These are phyloP conservation scores for Rhinella marina DNA, from an alignment of 2,797 vertebrate genomes.

Conservation along the genomic window DNA sequence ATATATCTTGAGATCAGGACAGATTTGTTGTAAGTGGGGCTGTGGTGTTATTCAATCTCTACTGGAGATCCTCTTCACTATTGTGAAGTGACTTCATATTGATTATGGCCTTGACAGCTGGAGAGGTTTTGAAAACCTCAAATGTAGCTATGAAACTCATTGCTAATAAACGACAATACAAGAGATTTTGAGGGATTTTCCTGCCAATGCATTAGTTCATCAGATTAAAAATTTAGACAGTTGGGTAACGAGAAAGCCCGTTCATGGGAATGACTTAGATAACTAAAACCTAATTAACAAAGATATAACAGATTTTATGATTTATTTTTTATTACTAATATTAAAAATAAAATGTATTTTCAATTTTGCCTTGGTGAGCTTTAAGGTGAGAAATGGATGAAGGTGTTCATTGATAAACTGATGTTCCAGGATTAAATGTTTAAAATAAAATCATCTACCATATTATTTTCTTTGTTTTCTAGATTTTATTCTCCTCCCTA, in stretches of 20 bases:
- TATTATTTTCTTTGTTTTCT: conserved; percentile 66
- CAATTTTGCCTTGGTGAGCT: background rate
- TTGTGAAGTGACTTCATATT: background rate
- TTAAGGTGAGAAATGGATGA: background rate
- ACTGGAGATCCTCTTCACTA: conserved; percentile 1
- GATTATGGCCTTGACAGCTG: background rate
- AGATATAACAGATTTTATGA: background rate
- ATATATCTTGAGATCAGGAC: conserved; percentile 11
- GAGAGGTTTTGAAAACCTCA: background rate
- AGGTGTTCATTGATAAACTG: no score
- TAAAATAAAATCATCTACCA: background rate
- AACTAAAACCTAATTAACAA: background rate
- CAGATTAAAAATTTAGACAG: background rate
- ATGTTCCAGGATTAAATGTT: no score
- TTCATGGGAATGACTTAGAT: background rate
- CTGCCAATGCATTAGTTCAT: background rate
- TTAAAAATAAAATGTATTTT: background rate
- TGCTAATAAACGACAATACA: background rate
- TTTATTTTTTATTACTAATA: background rate
- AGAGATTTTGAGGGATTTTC: background rate
- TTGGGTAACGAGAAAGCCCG: background rate
- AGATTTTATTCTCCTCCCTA: conserved; percentile 98
- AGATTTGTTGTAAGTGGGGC: background rate
- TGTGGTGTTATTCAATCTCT: background rate
- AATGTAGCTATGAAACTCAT: background rate